Percentiles rank a stretch among this genome's conserved stretches.
Evolutionary conservation across 2,113 vertebrate species (phyloP).

Genomic region (Kryptolebias marmoratus): DNA sequence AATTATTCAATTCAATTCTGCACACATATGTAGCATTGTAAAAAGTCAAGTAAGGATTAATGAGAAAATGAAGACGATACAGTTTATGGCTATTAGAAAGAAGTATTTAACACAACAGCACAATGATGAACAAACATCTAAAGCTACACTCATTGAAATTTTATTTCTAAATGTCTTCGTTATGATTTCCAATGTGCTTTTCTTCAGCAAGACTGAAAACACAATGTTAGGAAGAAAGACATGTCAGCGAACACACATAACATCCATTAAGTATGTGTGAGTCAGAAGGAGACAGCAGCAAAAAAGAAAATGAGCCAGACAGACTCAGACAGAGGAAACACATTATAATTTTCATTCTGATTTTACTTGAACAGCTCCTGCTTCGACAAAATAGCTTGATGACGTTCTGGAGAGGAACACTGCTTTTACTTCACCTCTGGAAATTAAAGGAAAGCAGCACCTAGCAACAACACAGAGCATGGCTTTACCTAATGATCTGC

Average conservation of each 20-base stretch:
- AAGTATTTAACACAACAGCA: background rate
- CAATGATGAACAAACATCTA: background rate
- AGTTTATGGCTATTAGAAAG: constrained; percentile 4
- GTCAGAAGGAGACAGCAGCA: background rate
- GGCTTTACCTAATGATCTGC: background rate
- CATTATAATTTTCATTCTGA: constrained; percentile 15
- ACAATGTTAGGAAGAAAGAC: background rate
- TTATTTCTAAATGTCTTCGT: background rate
- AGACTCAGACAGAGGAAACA: background rate
- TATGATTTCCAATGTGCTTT: background rate
- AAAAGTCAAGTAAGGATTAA: constrained; percentile 2
- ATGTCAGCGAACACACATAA: background rate
- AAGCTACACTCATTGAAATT: background rate
- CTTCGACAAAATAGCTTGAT: constrained; percentile 6
- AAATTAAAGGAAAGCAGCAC: constrained; percentile 3
- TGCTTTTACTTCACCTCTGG: background rate
- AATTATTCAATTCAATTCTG: background rate
- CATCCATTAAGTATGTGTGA: background rate
- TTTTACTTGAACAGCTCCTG: constrained; percentile 9
- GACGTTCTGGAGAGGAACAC: background rate
- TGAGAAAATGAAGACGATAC: constrained; percentile 4
- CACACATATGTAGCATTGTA: background rate
- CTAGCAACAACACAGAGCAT: background rate
- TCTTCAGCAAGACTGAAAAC: background rate
- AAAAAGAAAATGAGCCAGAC: constrained; percentile 11